Percentiles rank a stretch among this genome's conserved stretches.
phyloP scores from a whole-genome alignment of 2,113 vertebrate genomes.

The Bucco capensis region DNA sequence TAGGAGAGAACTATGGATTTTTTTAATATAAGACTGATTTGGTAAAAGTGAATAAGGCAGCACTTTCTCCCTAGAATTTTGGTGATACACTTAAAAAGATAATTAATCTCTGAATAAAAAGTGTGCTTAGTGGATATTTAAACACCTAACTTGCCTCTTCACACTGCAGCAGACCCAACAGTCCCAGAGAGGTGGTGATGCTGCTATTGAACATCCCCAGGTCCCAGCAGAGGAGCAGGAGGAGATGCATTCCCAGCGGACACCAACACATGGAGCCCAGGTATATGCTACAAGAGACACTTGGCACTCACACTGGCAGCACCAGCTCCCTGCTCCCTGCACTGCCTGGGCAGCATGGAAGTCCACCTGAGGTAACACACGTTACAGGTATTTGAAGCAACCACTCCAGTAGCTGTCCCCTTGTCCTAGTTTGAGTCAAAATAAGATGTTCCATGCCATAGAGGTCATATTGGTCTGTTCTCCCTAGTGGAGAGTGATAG shows the following conservation, averaged over 20 bases:
- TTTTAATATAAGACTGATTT: background rate
- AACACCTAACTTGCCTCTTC: background rate
- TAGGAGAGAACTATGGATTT: background rate
- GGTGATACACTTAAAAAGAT: background rate
- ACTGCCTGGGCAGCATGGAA: background rate
- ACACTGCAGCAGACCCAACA: background rate
- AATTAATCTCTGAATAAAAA: background rate
- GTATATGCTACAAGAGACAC: accelerated
- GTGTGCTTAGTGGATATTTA: background rate
- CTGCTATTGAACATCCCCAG: background rate
- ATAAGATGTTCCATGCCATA: too few relatives aligned
- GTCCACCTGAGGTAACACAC: background rate
- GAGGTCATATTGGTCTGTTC: too few relatives aligned
- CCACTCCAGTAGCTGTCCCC: too few relatives aligned
- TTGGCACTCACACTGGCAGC: background rate
- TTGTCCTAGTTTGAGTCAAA: too few relatives aligned
- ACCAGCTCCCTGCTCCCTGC: background rate
- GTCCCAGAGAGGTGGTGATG: background rate
- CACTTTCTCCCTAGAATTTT: background rate
- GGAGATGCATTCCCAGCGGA: background rate
- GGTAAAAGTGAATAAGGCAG: background rate
- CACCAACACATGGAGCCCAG: background rate
- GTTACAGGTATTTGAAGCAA: background rate
- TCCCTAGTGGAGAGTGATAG: too few relatives aligned
- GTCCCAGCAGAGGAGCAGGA: background rate